Conservation (phyloP, 2,797 vertebrate genomes). For the Harpagifer antarcticus region DNA sequence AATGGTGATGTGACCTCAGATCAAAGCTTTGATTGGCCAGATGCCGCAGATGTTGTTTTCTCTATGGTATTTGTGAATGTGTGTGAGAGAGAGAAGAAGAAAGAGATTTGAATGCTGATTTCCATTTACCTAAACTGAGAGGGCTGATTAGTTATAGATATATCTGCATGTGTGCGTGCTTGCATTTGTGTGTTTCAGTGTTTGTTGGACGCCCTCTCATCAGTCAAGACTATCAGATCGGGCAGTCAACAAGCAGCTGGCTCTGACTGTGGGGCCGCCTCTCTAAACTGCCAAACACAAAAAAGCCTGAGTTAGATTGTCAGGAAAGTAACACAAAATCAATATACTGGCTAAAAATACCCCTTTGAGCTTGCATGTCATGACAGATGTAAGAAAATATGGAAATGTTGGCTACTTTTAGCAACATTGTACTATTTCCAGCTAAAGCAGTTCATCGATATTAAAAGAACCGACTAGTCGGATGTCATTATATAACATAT, state of each 20-base stretch:
- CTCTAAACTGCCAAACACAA: constrained; percentile 43
- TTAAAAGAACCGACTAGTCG: constrained; percentile 14
- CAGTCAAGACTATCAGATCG: constrained; percentile 60
- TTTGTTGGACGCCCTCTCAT: constrained; percentile 43
- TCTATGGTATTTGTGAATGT: constrained; percentile 51
- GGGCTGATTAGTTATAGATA: constrained; percentile 1
- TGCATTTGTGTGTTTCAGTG: constrained; percentile 7
- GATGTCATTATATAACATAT: constrained; percentile 6
- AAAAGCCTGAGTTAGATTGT: constrained; percentile 29
- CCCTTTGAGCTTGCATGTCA: background rate
- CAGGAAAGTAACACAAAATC: constrained; percentile 32
- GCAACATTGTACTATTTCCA: constrained; percentile 1
- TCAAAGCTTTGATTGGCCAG: constrained; percentile 71
- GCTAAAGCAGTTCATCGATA: background rate
- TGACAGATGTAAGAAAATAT: constrained; percentile 35
- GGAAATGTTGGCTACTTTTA: constrained; percentile 33
- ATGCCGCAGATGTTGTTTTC: constrained; percentile 69
- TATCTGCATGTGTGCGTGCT: background rate
- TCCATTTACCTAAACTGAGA: constrained; percentile 21
- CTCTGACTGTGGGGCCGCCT: constrained; percentile 51
- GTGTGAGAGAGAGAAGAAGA: constrained; percentile 1
- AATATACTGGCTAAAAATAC: background rate
- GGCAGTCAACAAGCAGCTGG: constrained; percentile 58
- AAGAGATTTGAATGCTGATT: constrained; percentile 30
- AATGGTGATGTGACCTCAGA: constrained; percentile 65